Percentiles rank a stretch among this genome's conserved stretches.
Conservation (phyloP, 1,140 invertebrate genomes). For the Mycetomoellerius zeteki region DNA sequence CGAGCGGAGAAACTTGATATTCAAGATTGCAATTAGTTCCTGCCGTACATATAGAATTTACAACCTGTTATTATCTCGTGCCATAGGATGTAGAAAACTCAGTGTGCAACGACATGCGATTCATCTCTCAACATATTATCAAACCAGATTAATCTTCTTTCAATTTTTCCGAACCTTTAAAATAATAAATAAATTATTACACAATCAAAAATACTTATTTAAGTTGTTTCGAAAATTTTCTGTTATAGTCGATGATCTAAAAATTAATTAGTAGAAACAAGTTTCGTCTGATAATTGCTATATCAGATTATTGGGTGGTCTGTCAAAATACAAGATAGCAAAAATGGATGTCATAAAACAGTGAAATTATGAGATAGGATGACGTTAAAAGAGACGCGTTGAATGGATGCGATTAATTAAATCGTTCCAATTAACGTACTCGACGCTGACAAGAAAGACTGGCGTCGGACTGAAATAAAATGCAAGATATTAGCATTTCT, state of each 20-base stretch:
- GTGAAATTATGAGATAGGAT: background rate
- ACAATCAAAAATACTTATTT: background rate
- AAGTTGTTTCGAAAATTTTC: background rate
- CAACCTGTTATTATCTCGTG: slow-evolving; percentile 22
- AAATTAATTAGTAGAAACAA: slow-evolving; percentile 4
- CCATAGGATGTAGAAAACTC: slow-evolving; percentile 25
- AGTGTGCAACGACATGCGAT: slow-evolving; percentile 19
- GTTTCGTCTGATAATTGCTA: background rate
- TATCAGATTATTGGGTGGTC: background rate
- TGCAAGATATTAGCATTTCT: slow-evolving; percentile 63
- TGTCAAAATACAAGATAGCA: background rate
- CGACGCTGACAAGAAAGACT: slow-evolving; percentile 23
- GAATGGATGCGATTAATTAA: slow-evolving; percentile 15
- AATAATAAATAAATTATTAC: background rate
- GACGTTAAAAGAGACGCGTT: background rate
- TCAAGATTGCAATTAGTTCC: slow-evolving; percentile 50
- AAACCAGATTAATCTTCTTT: slow-evolving; percentile 29
- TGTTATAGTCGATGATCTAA: background rate
- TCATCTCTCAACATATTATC: slow-evolving; percentile 2
- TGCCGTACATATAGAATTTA: background rate
- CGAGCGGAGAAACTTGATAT: slow-evolving; percentile 55
- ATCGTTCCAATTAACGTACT: slow-evolving; percentile 32
- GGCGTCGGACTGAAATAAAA: slow-evolving; percentile 39
- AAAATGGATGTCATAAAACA: background rate
- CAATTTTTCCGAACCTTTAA: background rate